Evolutionary conservation across 2,888 invertebrate genomes (phyloP).

Genomic region (Drosophila mettleri): DNA sequence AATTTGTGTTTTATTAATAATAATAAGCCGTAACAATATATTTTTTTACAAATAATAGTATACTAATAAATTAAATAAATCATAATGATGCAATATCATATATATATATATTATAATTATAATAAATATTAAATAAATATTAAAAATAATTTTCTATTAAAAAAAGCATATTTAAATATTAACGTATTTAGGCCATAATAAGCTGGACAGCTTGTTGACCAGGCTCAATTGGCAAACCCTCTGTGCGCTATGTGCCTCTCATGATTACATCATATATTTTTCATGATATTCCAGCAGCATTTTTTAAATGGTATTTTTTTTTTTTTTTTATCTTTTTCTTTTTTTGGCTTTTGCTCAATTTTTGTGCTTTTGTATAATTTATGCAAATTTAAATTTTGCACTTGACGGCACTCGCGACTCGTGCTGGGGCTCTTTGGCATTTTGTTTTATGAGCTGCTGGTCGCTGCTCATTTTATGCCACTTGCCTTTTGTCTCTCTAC

Average conservation of each 20-base stretch:
- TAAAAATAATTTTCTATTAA: not conserved
- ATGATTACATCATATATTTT: constrained; percentile 65
- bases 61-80: too few relatives aligned
- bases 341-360: constrained; percentile 19
- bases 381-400: constrained; percentile 76
- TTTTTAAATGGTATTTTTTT: constrained; percentile 45
- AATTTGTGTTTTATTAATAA: too few relatives aligned
- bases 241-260: constrained; percentile 3
- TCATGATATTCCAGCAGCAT: constrained; percentile 51
- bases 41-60: too few relatives aligned
- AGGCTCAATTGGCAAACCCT: not conserved
- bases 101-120: too few relatives aligned
- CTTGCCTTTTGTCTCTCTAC: constrained; percentile 44
- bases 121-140: too few relatives aligned
- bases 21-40: too few relatives aligned
- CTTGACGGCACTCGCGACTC: constrained; percentile 72
- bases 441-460: constrained; percentile 58
- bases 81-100: too few relatives aligned
- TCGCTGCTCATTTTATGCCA: constrained; percentile 61
- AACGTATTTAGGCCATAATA: not conserved
- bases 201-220: constrained; percentile 25
- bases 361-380: constrained; percentile 63
- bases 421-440: constrained; percentile 48
- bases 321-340: constrained; percentile 17
- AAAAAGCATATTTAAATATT: constrained; percentile 2